Evolutionary conservation across 2,113 vertebrate genomes (phyloP), one percentile per base, ranked within the genome.

Genomic region (Plestiodon gilberti): DNA sequence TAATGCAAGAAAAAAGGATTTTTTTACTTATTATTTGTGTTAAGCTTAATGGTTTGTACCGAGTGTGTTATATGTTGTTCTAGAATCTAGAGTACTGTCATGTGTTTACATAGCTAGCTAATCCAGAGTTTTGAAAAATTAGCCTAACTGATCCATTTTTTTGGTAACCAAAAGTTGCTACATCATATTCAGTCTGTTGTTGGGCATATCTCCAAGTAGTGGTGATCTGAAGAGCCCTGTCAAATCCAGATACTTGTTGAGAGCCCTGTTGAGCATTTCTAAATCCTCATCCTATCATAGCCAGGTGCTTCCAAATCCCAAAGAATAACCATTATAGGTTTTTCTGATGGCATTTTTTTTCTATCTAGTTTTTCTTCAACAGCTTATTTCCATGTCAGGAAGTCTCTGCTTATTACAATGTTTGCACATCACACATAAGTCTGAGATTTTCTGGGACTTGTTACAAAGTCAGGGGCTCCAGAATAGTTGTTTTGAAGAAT

Each of bases 121-220:
- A 30, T 70, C 14, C 40, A 40, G 52, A 33, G 33, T 28, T 38
- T 71, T 38, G 10, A 38, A 79, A 40, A 55, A 55, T 52, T 64
- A 62, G 6, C 25, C 59, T 17, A 62, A 28, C 1, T 80, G 78
- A 17, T 76, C 38, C 52, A 67, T 25, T 90, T 93, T 85, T 90
- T 92, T 94, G 92, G 93, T 89, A 94, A 91, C 38, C 85, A 75
- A 82, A 65, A 17, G 59, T 81, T 65, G 67, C 84, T 48, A 67
- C 91, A 88, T 89, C 90, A 87, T 92, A 93, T 87, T 80, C 73
- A 89, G 91, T 67, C 89, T 91, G 79, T 59, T 87, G 82, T 90
- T 89, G 91, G 86, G 38, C 85, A 90, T 87, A 90, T 82, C 88
- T 92, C 86, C 25, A 1, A 75, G 87, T 87, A 83, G 74, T 40